Conservation (phyloP, 1,140 invertebrate species). For the Nylanderia fulva region DNA sequence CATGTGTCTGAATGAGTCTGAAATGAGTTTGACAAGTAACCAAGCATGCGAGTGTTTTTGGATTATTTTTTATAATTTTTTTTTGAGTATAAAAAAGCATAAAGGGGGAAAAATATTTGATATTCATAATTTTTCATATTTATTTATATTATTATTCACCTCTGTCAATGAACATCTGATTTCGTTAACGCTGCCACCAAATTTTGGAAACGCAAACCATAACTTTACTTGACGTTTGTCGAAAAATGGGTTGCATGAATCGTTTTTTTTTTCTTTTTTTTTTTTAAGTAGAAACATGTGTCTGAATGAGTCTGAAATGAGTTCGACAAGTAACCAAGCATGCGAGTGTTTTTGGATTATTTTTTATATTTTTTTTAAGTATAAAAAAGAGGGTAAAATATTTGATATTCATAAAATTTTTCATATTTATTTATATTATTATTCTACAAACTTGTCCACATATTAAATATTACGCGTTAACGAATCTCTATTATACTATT, state of each 20-base stretch:
- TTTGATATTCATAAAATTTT: too few species aligned
- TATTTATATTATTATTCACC: constrained; percentile 29
- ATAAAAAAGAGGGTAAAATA: background rate
- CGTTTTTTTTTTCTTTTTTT: background rate
- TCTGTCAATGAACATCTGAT: constrained; percentile 58
- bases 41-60: background rate
- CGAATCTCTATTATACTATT: background rate
- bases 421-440: too few species aligned
- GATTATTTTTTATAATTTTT: background rate
- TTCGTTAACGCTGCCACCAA: constrained; percentile 35
- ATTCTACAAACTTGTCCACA: too few species aligned
- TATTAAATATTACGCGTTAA: too few species aligned
- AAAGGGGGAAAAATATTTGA: background rate
- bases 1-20: too few species aligned
- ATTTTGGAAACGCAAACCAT: constrained; percentile 18
- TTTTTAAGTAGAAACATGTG: background rate
- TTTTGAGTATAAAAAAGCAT: background rate
- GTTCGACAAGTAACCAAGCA: background rate
- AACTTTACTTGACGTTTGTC: background rate
- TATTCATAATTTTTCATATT: background rate
- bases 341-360: background rate
- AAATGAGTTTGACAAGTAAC: background rate
- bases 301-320: too few species aligned
- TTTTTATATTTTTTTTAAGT: background rate
- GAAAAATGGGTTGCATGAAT: background rate